Conservation (phyloP, 2,888 invertebrate species). For the Axea sp. region DNA sequence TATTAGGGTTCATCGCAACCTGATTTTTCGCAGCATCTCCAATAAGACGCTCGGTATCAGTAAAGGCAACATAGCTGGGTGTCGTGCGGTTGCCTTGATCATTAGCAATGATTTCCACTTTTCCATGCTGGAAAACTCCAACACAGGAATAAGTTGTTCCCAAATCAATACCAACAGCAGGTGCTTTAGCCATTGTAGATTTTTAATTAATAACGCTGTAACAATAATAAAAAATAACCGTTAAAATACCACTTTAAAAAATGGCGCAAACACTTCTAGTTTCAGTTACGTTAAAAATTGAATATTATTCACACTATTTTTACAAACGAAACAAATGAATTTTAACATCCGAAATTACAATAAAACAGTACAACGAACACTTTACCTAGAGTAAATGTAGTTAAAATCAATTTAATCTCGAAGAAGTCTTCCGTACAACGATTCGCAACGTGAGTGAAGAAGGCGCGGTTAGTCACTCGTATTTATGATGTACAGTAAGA, state of each 20-base stretch:
- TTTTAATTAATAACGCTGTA: conserved; percentile 77
- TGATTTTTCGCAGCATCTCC: conserved; percentile 81
- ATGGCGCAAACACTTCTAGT: too few relatives aligned
- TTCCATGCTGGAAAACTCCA: conserved; percentile 90
- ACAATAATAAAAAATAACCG: conserved; percentile 21
- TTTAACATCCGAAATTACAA: not conserved
- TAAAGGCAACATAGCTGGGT: not conserved
- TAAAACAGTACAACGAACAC: conserved; percentile 18
- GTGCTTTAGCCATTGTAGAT: conserved; percentile 80
- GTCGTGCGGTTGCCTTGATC: conserved; percentile 74
- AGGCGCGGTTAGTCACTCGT: conserved; percentile 63
- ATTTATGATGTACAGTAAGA: conserved; percentile 69
- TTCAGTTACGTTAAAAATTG: too few relatives aligned
- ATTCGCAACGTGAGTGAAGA: conserved; percentile 78
- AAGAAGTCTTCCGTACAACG: conserved; percentile 74
- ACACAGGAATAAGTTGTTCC: conserved; percentile 82
- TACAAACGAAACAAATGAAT: too few relatives aligned
- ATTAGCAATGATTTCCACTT: conserved; percentile 88
- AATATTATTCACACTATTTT: too few relatives aligned
- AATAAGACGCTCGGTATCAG: conserved; percentile 73
- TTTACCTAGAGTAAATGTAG: conserved; percentile 14
- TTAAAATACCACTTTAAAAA: conserved; percentile 10
- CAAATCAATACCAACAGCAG: conserved; percentile 82
- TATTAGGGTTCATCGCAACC: conserved; percentile 86
- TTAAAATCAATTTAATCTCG: conserved; percentile 58